Evolutionary conservation across 1,140 invertebrate genomes (phyloP), one percentile per base, ranked within the genome.

Genomic region (Drosophila trapezifrons): DNA sequence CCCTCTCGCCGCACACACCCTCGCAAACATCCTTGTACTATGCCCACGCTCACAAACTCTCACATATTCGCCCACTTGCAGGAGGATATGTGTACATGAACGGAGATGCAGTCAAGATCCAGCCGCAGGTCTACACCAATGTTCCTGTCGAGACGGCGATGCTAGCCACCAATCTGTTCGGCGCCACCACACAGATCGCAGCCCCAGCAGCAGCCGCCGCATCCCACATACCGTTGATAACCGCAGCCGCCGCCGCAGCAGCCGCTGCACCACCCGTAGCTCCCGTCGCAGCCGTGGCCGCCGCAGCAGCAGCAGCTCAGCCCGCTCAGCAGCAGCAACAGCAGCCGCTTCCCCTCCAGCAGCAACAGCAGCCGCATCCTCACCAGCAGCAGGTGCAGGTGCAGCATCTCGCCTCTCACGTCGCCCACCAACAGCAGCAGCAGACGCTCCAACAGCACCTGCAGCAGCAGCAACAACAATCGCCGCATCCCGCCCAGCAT

Each of bases 141-240:
- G 91, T 91, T 80, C 91, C 91, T 85, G 91, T 92, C 75, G 91
- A 92, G 63, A 90, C 91, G 83, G 91, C 89, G 71, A 90, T 92
- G 87, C 78, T 92, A 83, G 84, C 86, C 56, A 90, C 91, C 32
- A 91, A 91, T 78, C 45, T 92, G 66, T 92, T 90, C 72, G 80
- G 78, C 49, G 70, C 79, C 27, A 78, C 91, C 42, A 87, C 91
- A 60, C 91, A 90, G 75, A 86, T 92, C 67, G 90, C 86, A 79
- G 91, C 90, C 52, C 81, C 85, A 51, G 73, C 77, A 64, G 57
- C 73, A 58, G 63, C 82, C 46, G 85, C 82, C 43, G 80, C 91
- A 60, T 78, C 91, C 73, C 90, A 92, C 54, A 87, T 91, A 76
- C 91, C 91, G 49, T 79, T 91, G 63, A 91, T 91, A 57, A 87